Conservation (phyloP, 2,113 vertebrate species). For the Electrona antarctica region DNA sequence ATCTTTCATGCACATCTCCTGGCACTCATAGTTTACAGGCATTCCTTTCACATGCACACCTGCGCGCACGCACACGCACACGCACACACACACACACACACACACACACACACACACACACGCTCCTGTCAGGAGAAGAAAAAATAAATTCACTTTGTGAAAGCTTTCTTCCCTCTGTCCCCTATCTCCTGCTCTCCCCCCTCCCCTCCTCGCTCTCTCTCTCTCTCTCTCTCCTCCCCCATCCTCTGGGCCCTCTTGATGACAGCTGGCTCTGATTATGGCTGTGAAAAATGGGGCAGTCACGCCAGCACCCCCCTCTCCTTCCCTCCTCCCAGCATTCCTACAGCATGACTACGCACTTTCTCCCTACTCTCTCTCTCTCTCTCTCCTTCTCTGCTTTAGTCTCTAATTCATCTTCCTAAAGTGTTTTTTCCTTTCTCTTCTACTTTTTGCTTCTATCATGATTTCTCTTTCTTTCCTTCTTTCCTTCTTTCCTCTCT, state of each 20-base stretch:
- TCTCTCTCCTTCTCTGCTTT: conserved; percentile 39
- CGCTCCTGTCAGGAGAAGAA: conserved; percentile 2
- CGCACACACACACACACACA: conserved; percentile 17
- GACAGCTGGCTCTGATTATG: conserved; percentile 86
- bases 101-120: not conserved
- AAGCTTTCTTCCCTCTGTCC: conserved; percentile 20
- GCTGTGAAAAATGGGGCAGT: conserved; percentile 82
- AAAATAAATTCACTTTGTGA: conserved; percentile 38
- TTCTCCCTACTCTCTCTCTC: conserved; percentile 69
- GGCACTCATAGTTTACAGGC: no score
- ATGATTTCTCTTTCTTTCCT: conserved; percentile 55
- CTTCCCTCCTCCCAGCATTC: conserved; percentile 76
- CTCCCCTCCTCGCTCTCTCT: conserved; percentile 21
- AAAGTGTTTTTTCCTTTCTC: conserved; percentile 27
- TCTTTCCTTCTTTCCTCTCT: conserved; percentile 20
- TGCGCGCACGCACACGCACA: conserved; percentile 8
- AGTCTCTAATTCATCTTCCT: conserved; percentile 17
- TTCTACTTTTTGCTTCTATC: conserved; percentile 25
- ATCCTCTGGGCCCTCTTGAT: conserved; percentile 68
- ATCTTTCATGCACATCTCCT: no score
- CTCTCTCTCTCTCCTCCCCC: conserved; percentile 29
- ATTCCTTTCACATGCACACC: no score
- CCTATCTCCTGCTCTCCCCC: conserved; percentile 2
- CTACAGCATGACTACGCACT: conserved; percentile 82
- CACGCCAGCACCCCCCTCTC: conserved; percentile 75